Base-by-base conservation (phyloP, 2,888 invertebrate species). In the Andrena haemorrhoa region DNA sequence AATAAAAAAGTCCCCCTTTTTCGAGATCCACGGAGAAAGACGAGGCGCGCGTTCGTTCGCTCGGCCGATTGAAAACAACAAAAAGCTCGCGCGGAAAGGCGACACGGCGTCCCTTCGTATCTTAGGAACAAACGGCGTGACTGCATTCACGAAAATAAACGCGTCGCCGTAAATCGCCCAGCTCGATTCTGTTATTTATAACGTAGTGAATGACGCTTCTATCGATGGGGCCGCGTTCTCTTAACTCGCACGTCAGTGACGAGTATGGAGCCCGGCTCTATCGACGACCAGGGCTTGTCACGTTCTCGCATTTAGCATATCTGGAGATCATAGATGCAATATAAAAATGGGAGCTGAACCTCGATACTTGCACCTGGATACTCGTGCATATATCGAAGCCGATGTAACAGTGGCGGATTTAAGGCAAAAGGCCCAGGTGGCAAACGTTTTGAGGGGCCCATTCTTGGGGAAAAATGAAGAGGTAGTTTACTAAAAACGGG, bases 71-170 rank as follows among this genome's bases (percentile, higher is more conserved):
- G 51, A 69, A 53, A 79, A 60, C 65, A 71, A 76, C 71, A 66
- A 71, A 5, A 71, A 79, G 41, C 26, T 33, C 23, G 16, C 20
- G 26, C 29, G 31, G 23, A 53, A 61, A 64, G n/a, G 51, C 33
- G 76, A 64, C 58, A 69, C 33, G 68, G 49, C 63, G 69, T 47
- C 68, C 68, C 68, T 66, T 78, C 61, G 47, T 29, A 33, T 74
- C 53, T 68, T 68, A 75, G 63, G 78, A 53, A 74, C 56, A 56
- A 56, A 26, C 33, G 47, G 58, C 33, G 75, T 75, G 79, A 79
- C 78, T 75, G 63, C 79, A 68, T 75, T 75, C 35, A 63, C 76
- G 53, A 69, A 79, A 75, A 79, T 79, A 79, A 75, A 79, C 69
- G 20, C 20, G 74, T 29, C 47, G 76, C 58, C 41, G 56, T 79